Evolutionary conservation across 2,888 invertebrate species (phyloP).

Genomic region (Artemia sinica): DNA sequence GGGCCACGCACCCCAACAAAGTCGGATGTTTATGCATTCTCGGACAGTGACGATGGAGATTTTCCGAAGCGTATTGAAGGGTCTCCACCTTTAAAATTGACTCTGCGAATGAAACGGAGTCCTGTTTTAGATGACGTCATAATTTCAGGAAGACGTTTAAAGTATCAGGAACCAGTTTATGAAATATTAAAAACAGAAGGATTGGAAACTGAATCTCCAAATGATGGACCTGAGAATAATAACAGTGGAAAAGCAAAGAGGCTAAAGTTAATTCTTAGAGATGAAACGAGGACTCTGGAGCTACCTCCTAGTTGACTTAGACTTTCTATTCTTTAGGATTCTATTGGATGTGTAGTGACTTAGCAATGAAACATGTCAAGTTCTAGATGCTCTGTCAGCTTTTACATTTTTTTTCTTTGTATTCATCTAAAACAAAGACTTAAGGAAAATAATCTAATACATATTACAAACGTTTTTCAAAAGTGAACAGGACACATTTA

Average conservation of each 20-base stretch:
- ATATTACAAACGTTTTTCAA: no score
- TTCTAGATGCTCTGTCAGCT: no score
- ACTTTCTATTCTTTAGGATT: no score
- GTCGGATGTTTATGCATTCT: constrained; percentile 1
- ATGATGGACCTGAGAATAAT: constrained; percentile 6
- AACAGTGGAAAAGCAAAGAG: constrained; percentile 45
- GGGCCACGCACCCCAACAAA: background rate
- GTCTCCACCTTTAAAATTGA: constrained; percentile 44
- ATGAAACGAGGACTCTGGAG: constrained; percentile 73
- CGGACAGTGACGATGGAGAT: constrained; percentile 8
- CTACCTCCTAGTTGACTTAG: constrained; percentile 39
- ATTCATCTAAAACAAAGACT: no score
- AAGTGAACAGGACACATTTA: no score
- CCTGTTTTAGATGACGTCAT: constrained; percentile 67
- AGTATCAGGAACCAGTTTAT: constrained; percentile 56
- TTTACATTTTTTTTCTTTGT: no score
- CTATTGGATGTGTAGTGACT: no score
- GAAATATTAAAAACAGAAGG: constrained; percentile 68
- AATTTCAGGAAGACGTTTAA: constrained; percentile 53
- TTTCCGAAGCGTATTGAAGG: constrained; percentile 2
- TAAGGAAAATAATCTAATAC: no score
- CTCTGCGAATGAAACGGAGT: constrained; percentile 67
- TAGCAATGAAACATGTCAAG: no score
- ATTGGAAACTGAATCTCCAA: constrained; percentile 18
- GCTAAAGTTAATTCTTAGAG: constrained; percentile 66